phyloP scores from a whole-genome alignment of 2,888 invertebrate species.

The Anoncus sp. region DNA sequence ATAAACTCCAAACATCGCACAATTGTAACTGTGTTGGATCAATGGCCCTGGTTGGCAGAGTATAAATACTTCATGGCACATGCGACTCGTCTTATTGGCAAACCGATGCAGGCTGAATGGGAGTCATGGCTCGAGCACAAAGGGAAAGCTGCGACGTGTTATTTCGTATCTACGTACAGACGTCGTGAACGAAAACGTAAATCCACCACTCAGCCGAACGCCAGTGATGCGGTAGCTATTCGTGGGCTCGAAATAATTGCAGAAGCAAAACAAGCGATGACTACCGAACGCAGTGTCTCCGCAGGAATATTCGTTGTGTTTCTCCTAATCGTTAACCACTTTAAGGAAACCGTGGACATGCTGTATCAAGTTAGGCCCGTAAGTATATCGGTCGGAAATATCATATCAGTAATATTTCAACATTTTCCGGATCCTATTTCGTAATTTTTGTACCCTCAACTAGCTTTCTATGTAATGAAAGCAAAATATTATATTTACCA shows the following conservation, averaged over 20 bases:
- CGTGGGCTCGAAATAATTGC: slow-evolving; percentile 16
- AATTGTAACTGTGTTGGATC: background rate
- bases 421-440: too few relatives aligned
- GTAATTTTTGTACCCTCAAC: too few relatives aligned
- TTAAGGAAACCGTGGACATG: slow-evolving; percentile 1
- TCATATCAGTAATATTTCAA: too few relatives aligned
- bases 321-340: slow-evolving; percentile 16
- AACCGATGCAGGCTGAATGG: slow-evolving; percentile 1
- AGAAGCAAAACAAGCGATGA: slow-evolving; percentile 13
- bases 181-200: slow-evolving; percentile 9
- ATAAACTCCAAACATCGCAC: background rate
- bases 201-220: background rate
- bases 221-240: background rate
- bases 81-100: slow-evolving; percentile 17
- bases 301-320: background rate
- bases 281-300: slow-evolving; percentile 15
- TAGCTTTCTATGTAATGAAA: too few relatives aligned
- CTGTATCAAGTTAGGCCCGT: slow-evolving; percentile 1
- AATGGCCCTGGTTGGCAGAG: slow-evolving; percentile 16
- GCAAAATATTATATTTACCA: too few relatives aligned
- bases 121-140: slow-evolving; percentile 2
- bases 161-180: slow-evolving; percentile 7
- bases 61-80: slow-evolving; percentile 3
- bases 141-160: background rate
- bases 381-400: too few relatives aligned